Percentiles rank a stretch among this genome's conserved stretches.
Evolutionary conservation across 2,113 vertebrate species (phyloP).

Genomic region (Nannobrachium achirus): DNA sequence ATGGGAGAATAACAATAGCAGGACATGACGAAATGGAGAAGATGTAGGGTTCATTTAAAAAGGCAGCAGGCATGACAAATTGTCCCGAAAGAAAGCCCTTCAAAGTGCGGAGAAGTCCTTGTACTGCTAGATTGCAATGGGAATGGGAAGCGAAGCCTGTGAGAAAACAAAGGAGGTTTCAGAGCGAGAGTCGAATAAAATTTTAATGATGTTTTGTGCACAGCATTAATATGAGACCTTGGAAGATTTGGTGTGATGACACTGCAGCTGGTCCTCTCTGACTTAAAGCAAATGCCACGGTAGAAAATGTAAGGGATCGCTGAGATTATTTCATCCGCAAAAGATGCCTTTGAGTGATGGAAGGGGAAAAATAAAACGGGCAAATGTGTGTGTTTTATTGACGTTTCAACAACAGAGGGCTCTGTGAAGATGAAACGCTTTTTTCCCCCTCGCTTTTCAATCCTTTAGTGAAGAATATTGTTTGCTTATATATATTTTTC

Average conservation of each 20-base stretch:
- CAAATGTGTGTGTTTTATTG: too few species aligned
- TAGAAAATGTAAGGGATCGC: not conserved
- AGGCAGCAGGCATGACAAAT: constrained; percentile 29
- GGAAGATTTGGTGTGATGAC: not conserved
- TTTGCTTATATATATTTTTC: too few species aligned
- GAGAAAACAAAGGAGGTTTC: not conserved
- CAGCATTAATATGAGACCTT: constrained; percentile 20
- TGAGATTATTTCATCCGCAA: not conserved
- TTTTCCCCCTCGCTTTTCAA: too few species aligned
- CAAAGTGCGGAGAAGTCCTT: constrained; percentile 20
- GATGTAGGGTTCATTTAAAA: constrained; percentile 21
- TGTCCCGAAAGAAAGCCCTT: constrained; percentile 32
- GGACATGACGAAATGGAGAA: not conserved
- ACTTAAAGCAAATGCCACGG: too few species aligned
- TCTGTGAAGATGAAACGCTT: too few species aligned
- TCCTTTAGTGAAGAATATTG: too few species aligned
- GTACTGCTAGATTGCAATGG: not conserved
- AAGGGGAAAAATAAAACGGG: too few species aligned
- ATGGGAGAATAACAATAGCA: constrained; percentile 17
- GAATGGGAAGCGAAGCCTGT: not conserved
- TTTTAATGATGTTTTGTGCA: constrained; percentile 24
- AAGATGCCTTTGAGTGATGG: not conserved
- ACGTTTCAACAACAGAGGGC: too few species aligned
- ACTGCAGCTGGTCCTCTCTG: not conserved
- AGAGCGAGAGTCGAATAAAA: constrained; percentile 6